These are phyloP conservation scores for Oenanthe oenanthe DNA, from an alignment of 2,113 vertebrate genomes.

Conservation along the genomic window DNA sequence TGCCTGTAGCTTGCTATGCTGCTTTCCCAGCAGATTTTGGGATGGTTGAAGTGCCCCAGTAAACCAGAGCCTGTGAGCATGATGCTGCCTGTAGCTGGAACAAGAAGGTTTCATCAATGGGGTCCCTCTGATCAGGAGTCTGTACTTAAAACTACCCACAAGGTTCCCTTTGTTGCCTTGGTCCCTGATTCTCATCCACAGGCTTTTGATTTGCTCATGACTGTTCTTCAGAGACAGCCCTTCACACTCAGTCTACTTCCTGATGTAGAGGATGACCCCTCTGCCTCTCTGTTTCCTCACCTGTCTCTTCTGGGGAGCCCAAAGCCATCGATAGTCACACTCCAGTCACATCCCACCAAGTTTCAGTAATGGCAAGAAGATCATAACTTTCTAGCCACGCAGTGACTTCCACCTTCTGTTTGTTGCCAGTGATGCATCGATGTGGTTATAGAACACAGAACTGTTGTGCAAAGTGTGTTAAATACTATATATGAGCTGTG, in stretches of 20 bases:
- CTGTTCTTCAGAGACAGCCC: neutral
- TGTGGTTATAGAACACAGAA: neutral
- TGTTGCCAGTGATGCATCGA: neutral
- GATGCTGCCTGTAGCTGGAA: neutral
- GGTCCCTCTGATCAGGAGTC: neutral
- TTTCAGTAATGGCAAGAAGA: neutral
- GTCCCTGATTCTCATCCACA: too few relatives aligned
- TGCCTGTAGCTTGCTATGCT: neutral
- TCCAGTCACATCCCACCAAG: neutral
- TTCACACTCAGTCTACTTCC: neutral
- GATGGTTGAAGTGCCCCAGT: neutral
- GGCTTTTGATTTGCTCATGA: too few relatives aligned
- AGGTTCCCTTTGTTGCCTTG: too few relatives aligned
- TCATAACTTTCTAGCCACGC: neutral
- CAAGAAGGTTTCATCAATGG: neutral
- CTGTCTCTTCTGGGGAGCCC: neutral
- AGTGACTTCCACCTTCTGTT: neutral
- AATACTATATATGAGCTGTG: neutral
- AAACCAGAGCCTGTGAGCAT: neutral
- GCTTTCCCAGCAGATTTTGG: neutral
- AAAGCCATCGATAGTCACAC: rapidly evolving
- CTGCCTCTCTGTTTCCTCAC: neutral
- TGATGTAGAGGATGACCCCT: neutral
- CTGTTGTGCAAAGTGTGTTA: neutral
- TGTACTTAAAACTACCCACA: neutral